A percentile compares a stretch with the other conserved stretches of the same genome.
Conservation (phyloP, 2,797 vertebrate genomes). For the Lepilemur ruficaudatus region DNA sequence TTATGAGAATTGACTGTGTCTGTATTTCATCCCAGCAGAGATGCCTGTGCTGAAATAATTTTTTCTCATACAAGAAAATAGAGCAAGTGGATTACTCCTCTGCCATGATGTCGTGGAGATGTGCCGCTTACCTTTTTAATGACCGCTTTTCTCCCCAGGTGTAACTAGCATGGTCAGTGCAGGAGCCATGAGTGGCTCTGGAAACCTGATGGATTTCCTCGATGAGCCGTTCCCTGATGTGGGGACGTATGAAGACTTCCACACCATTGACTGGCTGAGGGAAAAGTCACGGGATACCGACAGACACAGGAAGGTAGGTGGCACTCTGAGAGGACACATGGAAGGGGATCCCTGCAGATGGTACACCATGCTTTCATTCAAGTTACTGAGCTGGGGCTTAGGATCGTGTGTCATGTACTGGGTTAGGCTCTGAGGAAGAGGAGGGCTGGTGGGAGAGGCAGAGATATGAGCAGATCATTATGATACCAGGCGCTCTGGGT, state of each 20-base stretch:
- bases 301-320: slow-evolving; percentile 93
- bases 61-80: neutral
- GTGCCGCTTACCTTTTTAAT: neutral
- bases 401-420: rapidly evolving
- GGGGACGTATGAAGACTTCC: slow-evolving; percentile 97
- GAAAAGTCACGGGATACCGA: slow-evolving; percentile 98
- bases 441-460: neutral
- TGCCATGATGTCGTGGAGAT: neutral
- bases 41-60: neutral
- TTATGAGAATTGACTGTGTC: neutral
- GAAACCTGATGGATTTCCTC: slow-evolving; percentile 97
- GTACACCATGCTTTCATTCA: rapidly evolving
- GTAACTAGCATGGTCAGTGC: slow-evolving; percentile 88
- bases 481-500: neutral
- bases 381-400: neutral
- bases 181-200: slow-evolving; percentile 93
- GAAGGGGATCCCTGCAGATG: neutral
- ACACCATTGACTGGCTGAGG: slow-evolving; percentile 98
- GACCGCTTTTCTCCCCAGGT: slow-evolving; percentile 68
- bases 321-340: rapidly evolving
- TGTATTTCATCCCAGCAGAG: neutral
- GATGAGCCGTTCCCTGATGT: slow-evolving; percentile 97
- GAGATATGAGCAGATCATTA: neutral
- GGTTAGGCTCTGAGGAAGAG: neutral
- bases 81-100: neutral